These are phyloP conservation scores for Planococcus citri DNA, from an alignment of 1,140 invertebrate species.

Conservation along the genomic window DNA sequence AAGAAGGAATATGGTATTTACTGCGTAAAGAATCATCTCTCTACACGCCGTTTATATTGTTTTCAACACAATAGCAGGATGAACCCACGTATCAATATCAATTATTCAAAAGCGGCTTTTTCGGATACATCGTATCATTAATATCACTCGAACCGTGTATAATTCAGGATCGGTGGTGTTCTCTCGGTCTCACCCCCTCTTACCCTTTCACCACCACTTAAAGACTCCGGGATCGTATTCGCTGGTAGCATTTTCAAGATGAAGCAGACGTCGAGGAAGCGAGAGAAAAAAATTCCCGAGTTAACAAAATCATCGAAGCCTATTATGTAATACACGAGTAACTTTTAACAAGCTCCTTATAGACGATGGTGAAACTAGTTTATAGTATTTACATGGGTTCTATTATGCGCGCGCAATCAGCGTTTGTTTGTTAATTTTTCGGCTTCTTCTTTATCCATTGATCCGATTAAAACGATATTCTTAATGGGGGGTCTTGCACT, in stretches of 20 bases:
- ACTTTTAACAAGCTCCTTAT: slow-evolving; percentile 14
- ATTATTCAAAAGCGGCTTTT: slow-evolving; percentile 7
- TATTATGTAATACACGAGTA: slow-evolving; percentile 19
- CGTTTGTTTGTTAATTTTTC: slow-evolving; percentile 20
- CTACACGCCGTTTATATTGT: background rate
- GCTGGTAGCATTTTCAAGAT: no score
- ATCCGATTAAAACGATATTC: slow-evolving; percentile 19
- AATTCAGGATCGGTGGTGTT: background rate
- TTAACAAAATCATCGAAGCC: slow-evolving; percentile 18
- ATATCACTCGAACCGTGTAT: slow-evolving; percentile 12
- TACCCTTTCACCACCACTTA: no score
- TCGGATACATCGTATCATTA: slow-evolving; percentile 9
- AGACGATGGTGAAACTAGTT: background rate
- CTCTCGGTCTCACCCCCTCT: no score
- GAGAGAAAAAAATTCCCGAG: background rate
- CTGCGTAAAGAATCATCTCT: no score
- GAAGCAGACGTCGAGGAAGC: no score
- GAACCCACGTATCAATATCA: slow-evolving; percentile 12
- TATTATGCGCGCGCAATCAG: slow-evolving; percentile 19
- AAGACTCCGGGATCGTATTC: no score
- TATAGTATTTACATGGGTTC: background rate
- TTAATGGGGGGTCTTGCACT: slow-evolving; percentile 4
- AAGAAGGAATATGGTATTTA: no score
- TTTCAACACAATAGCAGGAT: background rate
- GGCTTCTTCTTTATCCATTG: slow-evolving; percentile 20